Base-by-base conservation (phyloP, 2,888 invertebrate species). In the Heliconius ismenius region DNA sequence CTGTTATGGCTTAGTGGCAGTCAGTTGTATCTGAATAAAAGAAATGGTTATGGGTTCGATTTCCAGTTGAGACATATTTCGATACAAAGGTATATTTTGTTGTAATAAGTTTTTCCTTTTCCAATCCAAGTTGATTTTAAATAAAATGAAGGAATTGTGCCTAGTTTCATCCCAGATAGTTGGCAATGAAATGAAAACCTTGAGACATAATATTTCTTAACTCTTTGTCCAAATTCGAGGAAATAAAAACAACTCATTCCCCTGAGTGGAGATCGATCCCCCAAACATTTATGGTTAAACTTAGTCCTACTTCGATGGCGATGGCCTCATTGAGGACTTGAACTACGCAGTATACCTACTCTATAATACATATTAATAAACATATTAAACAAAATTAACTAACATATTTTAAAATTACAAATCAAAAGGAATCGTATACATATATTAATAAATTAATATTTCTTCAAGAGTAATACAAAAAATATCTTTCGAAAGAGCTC, bases 381-480 rank as follows among this genome's bases (percentile, higher is more conserved):
- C 39, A 67, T 32, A 70, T 18, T n/a, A n/a, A 32, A 7, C 54
- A 70, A 69, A 70, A 70, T 39, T 67, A 26, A 18, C n/a, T 28
- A 69, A 70, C 11, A 24, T 36, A 70, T 70, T 70, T n/a, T 13
- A 58, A 28, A 58, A 54, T 69, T 11, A n/a, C 54, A 3, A 69
- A 54, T 69, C 1, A 54, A 54, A 69, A 69, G 21, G 26, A 28
- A 32, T 70, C n/a, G 69, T 69, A 54, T 69, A 54, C 32, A 32
- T 32, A 32, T 54, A 49, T 69, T 32, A 58, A 70, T 70, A 32
- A n/a, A 70, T 70, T 70, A 58, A 11, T 70, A 58, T 54, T 70
- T 70, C 32, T 13, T 58, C 54, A 70, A 32, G 49, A 32, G 54
- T 32, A 54, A 69, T 69, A 49, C 28, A 10, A 54, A 69, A 54